Base-by-base conservation (phyloP, 2,797 vertebrate species). In the Loris lydekkerianus region DNA sequence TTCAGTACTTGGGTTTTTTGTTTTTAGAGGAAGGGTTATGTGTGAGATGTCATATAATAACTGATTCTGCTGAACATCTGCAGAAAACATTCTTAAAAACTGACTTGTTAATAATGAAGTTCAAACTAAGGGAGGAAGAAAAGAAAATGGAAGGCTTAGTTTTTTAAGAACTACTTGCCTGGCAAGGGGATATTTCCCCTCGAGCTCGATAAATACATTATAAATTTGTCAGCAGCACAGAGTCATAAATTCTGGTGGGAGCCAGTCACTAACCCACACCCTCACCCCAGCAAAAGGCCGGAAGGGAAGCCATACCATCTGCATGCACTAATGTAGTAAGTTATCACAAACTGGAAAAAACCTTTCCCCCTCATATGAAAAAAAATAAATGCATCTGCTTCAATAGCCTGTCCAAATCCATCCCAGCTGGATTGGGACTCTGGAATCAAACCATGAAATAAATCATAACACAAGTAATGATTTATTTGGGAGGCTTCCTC, bases 1-100 rank as follows among this genome's bases (percentile, higher is more conserved):
- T 93, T 95, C 65, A 70, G 60, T 20, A 18, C 77, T 65, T 70
- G 72, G 67, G 53, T 91, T 84, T 86, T 84, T 67, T 73, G 76
- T 85, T 86, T 69, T 60, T 10, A 46, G 83, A 95, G 69, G 72
- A 81, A 78, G 67, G 37, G 3, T 81, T 65, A 82, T 86, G 46
- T 75, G 53, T 75, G 82, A 87, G 29, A 76, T 18, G 7, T 6
- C 17, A 0, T 17, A 17, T 8, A 84, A 61, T 27, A 91, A 67
- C 75, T 53, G 72, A 58, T 82, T 92, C 77, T 73, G n/a, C 91
- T 49, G 18, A 83, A 46, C 67, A 17, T 7, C 53, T 60, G 86
- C 37, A 43, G 92, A 91, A 86, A 91, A 58, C 82, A 34, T 89
- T 80, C 72, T 40, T 76, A 34, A 60, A 85, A 80, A 7, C 34